A percentile compares a stretch with the other conserved stretches of the same genome.
Conservation (phyloP, 2,797 vertebrate genomes). For the Parauchenoglanis punctatus region DNA sequence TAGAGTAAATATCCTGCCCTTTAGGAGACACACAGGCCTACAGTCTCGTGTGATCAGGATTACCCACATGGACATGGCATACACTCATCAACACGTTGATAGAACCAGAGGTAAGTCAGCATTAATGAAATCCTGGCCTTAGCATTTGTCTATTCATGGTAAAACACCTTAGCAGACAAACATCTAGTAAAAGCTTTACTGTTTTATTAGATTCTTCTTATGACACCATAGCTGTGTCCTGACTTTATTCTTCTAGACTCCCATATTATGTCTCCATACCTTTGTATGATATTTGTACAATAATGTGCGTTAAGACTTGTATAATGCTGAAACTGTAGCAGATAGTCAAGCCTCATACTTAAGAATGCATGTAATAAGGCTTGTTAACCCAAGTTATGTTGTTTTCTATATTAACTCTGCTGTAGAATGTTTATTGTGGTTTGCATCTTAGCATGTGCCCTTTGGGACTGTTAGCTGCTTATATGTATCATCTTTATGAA, state of each 20-base stretch:
- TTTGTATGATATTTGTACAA: not conserved
- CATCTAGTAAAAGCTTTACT: conserved; percentile 64
- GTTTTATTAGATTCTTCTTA: conserved; percentile 52
- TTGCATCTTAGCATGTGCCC: conserved; percentile 43
- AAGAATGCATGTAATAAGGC: conserved; percentile 35
- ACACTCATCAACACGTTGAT: conserved; percentile 13
- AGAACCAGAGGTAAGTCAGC: conserved; percentile 72
- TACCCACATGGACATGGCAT: conserved; percentile 18
- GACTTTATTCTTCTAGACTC: not conserved
- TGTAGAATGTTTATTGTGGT: conserved; percentile 36
- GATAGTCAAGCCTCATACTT: conserved; percentile 8
- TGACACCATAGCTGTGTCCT: conserved; percentile 34
- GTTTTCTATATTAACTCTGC: conserved; percentile 34
- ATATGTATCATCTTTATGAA: conserved; percentile 53
- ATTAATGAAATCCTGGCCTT: conserved; percentile 64
- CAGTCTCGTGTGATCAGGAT: conserved; percentile 22
- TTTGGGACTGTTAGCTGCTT: conserved; percentile 52
- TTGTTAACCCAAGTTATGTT: conserved; percentile 29
- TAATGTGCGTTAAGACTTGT: not conserved
- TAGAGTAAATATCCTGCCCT: not conserved
- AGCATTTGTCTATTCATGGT: conserved; percentile 65
- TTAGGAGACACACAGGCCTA: not conserved
- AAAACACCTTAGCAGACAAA: conserved; percentile 68
- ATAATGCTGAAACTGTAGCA: not conserved
- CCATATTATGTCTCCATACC: conserved; percentile 7